phyloP scores from a whole-genome alignment of 2,888 invertebrate genomes.

The Amitus sp. region DNA sequence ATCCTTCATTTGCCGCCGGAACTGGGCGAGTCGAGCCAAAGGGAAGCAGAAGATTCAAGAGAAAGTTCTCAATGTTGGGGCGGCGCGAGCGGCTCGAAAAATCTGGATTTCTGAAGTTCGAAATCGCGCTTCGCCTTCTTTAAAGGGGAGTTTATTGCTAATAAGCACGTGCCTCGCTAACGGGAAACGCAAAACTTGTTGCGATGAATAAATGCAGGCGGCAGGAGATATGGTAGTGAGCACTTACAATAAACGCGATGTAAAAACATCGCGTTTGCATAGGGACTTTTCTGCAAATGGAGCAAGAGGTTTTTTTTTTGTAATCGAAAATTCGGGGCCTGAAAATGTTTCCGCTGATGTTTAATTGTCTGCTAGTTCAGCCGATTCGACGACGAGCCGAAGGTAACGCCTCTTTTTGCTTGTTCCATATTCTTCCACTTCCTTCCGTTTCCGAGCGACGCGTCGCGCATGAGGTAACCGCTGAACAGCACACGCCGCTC shows the following conservation, averaged over 20 bases:
- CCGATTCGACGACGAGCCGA: not conserved
- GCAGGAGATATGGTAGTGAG: conserved; percentile 63
- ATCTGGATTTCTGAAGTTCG: conserved; percentile 72
- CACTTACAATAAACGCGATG: conserved; percentile 60
- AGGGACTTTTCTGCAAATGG: conserved; percentile 18
- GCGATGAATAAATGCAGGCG: conserved; percentile 56
- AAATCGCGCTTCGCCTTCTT: not conserved
- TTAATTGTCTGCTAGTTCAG: conserved; percentile 9
- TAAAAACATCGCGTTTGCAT: conserved; percentile 44
- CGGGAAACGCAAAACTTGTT: conserved; percentile 46
- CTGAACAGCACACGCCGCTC: not conserved
- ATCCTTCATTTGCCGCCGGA: conserved; percentile 83
- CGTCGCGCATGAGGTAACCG: conserved; percentile 58
- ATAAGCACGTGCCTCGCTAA: conserved; percentile 45
- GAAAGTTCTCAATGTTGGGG: conserved; percentile 67
- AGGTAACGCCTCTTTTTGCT: conserved; percentile 25
- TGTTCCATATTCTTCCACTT: conserved; percentile 56
- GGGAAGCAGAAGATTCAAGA: conserved; percentile 72
- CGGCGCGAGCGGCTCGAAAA: conserved; percentile 70
- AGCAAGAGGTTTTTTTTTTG: too few species aligned
- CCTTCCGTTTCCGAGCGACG: conserved; percentile 62
- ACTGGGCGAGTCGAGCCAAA: conserved; percentile 72
- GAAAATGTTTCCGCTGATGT: too few species aligned
- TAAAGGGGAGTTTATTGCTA: conserved; percentile 21
- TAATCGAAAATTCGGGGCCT: too few species aligned